phyloP scores from a whole-genome alignment of 2,797 vertebrate species.

The Etheostoma perlongum region DNA sequence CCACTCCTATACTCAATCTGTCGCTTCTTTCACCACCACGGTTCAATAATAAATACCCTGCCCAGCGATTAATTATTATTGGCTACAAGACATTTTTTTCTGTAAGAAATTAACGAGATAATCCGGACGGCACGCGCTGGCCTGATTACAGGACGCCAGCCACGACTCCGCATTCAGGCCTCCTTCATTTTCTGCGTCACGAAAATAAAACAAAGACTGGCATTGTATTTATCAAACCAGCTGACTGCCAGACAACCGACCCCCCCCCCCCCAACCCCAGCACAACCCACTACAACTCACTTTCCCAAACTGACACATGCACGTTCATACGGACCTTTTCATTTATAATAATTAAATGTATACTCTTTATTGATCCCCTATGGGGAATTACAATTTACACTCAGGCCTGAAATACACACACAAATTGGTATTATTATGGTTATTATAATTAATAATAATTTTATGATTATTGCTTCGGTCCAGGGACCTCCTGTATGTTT shows the following conservation, averaged over 20 bases:
- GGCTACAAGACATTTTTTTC: constrained; percentile 78
- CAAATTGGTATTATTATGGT: neutral
- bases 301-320: constrained; percentile 65
- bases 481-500: neutral
- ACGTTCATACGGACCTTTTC: neutral
- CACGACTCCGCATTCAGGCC: constrained; percentile 85
- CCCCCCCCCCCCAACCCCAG: neutral
- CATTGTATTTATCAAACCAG: constrained; percentile 80
- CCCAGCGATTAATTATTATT: constrained; percentile 94
- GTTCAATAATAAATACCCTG: constrained; percentile 92
- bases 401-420: no score
- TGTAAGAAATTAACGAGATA: constrained; percentile 97
- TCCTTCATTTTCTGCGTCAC: constrained; percentile 93
- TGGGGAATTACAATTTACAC: no score
- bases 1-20: constrained; percentile 88
- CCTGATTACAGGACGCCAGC: constrained; percentile 94
- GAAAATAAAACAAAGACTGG: constrained; percentile 88
- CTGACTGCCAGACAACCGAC: constrained; percentile 77
- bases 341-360: no score
- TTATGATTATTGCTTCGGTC: constrained; percentile 10
- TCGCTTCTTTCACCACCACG: constrained; percentile 81
- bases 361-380: no score
- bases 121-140: constrained; percentile 96
- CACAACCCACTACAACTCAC: constrained; percentile 52
- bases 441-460: constrained; percentile 13